Evolutionary conservation across 2,113 vertebrate genomes (phyloP).

Genomic region (Chlamydotis undulata): DNA sequence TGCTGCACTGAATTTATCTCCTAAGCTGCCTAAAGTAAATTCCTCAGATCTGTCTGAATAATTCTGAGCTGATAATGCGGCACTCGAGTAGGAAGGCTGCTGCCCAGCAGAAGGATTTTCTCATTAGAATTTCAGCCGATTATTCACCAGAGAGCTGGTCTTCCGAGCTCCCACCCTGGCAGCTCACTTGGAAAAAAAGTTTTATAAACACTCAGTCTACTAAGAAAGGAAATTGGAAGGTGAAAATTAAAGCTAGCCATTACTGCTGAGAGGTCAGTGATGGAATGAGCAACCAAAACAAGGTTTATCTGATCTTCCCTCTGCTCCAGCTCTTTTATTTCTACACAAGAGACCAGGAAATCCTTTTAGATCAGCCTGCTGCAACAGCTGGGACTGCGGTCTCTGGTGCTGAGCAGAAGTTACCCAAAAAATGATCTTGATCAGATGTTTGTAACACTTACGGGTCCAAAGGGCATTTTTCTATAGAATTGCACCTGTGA

Average conservation of each 20-base stretch:
- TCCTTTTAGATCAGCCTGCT: neutral
- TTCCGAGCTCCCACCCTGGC: neutral
- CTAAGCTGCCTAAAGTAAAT: slow-evolving; percentile 50
- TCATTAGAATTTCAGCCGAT: slow-evolving; percentile 30
- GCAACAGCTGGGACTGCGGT: neutral
- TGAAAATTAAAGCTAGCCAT: neutral
- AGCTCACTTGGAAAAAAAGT: neutral
- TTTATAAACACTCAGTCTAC: neutral
- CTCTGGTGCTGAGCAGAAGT: neutral
- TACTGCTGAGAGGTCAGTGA: neutral
- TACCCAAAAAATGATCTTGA: neutral
- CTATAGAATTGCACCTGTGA: neutral
- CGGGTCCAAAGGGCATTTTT: neutral
- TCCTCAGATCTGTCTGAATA: slow-evolving; percentile 50
- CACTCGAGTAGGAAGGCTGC: neutral
- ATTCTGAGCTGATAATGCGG: slow-evolving; percentile 43
- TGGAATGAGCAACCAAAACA: neutral
- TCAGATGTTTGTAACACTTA: neutral
- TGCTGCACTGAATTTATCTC: slow-evolving; percentile 47
- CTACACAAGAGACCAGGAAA: neutral
- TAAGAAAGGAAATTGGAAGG: neutral
- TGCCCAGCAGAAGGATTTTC: slow-evolving; percentile 39
- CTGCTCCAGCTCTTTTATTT: neutral
- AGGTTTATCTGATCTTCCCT: neutral
- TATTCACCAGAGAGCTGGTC: slow-evolving; percentile 24